A percentile compares a stretch with the other conserved stretches of the same genome.
These are phyloP conservation scores for Phymorhynchus buccinoides DNA, from an alignment of 1,140 invertebrate genomes.

Conservation along the genomic window DNA sequence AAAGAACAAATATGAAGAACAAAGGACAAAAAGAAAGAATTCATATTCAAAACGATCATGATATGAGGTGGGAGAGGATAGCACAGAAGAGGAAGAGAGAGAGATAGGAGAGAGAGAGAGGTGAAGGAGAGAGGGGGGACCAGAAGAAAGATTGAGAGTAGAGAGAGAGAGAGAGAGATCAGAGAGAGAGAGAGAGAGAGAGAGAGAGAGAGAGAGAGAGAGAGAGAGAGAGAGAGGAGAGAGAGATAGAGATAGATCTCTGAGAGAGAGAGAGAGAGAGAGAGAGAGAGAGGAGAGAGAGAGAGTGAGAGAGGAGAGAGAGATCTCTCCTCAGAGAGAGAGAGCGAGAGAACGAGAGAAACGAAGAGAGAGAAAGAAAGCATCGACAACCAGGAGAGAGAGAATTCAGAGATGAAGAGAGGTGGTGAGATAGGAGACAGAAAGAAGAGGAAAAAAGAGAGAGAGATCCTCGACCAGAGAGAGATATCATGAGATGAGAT, in stretches of 20 bases:
- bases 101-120: slow-evolving; percentile 6
- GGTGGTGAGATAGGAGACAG: neutral
- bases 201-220: neutral
- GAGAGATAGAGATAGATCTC: neutral
- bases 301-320: too few species aligned
- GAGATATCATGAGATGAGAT: neutral
- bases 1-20: too few species aligned
- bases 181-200: neutral
- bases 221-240: neutral
- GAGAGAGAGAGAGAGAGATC: neutral
- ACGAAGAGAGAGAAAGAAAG: neutral
- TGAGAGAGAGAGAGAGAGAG: too few species aligned
- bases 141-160: too few species aligned
- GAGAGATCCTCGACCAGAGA: neutral
- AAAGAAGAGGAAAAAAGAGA: too few species aligned
- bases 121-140: neutral
- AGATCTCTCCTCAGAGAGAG: too few species aligned
- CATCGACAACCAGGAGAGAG: neutral
- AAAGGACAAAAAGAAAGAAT: too few species aligned
- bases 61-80: too few species aligned
- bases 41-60: too few species aligned
- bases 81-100: neutral
- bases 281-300: too few species aligned
- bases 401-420: neutral
- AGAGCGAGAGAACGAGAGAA: too few species aligned